phyloP scores from a whole-genome alignment of 1,140 invertebrate genomes.

The Drosophila asahinai region DNA sequence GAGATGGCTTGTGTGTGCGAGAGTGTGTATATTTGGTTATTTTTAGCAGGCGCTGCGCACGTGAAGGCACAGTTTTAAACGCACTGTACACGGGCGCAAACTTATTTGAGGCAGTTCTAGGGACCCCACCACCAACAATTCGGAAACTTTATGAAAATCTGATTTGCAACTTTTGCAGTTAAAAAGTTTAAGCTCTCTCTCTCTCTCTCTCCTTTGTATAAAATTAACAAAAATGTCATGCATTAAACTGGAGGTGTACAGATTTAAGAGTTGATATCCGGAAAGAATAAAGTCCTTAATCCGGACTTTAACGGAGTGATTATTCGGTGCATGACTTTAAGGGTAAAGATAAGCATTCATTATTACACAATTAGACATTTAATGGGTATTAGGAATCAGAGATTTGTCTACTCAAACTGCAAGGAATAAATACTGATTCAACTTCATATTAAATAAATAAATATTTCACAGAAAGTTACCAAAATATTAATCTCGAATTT shows the following conservation, averaged over 20 bases:
- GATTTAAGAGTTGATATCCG: slow-evolving; percentile 14
- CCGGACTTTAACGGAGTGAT: neutral
- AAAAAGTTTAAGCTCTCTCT: slow-evolving; percentile 21
- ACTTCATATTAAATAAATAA: no score
- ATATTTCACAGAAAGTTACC: neutral
- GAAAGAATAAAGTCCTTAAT: slow-evolving; percentile 2
- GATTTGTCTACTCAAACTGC: no score
- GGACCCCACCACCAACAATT: slow-evolving; percentile 30
- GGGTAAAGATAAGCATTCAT: neutral
- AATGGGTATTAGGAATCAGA: no score
- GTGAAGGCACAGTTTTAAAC: slow-evolving; percentile 64
- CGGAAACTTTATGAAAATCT: slow-evolving; percentile 43
- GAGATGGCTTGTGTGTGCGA: neutral
- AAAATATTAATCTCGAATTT: neutral
- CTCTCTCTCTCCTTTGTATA: slow-evolving; percentile 8
- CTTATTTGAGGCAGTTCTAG: slow-evolving; percentile 10
- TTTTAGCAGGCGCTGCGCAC: slow-evolving; percentile 71
- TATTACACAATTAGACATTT: neutral
- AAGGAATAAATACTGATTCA: no score
- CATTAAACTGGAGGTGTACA: neutral
- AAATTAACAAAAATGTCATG: slow-evolving; percentile 15
- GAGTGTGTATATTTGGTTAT: slow-evolving; percentile 43
- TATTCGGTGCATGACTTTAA: neutral
- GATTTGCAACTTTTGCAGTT: slow-evolving; percentile 35
- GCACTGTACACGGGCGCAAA: slow-evolving; percentile 30